Evolutionary conservation across 2,888 invertebrate genomes (phyloP).

Genomic region (Caprella mutica): DNA sequence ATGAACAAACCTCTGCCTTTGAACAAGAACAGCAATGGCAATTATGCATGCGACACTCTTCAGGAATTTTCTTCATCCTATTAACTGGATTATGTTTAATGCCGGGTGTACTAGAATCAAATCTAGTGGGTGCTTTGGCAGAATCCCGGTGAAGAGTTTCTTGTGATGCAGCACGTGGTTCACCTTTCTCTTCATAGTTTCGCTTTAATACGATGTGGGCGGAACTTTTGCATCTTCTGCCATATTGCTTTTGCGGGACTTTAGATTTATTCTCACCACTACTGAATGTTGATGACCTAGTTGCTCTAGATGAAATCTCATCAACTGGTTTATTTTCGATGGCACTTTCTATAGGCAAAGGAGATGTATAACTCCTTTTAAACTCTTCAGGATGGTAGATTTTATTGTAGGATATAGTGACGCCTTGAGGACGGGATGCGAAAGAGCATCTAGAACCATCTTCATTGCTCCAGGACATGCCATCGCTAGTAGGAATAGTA

Average conservation of each 20-base stretch:
- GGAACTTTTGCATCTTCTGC: constrained; percentile 52
- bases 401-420: constrained; percentile 19
- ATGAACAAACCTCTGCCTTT: too few species aligned
- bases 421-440: constrained; percentile 19
- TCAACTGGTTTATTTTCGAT: neutral
- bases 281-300: neutral
- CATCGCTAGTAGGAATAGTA: neutral
- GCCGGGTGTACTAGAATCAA: too few species aligned
- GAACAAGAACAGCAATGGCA: too few species aligned
- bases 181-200: constrained; percentile 15
- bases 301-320: neutral
- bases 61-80: too few species aligned
- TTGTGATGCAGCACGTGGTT: neutral
- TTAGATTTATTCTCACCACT: neutral
- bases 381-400: neutral
- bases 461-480: constrained; percentile 14
- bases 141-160: neutral
- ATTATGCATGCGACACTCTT: too few species aligned
- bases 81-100: too few species aligned
- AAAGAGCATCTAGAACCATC: constrained; percentile 27
- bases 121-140: too few species aligned
- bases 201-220: constrained; percentile 54
- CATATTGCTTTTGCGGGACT: constrained; percentile 38
- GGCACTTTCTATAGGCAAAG: neutral
- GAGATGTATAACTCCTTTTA: neutral